phyloP scores from a whole-genome alignment of 2,888 invertebrate species.

The Aleiodes testaceus region DNA sequence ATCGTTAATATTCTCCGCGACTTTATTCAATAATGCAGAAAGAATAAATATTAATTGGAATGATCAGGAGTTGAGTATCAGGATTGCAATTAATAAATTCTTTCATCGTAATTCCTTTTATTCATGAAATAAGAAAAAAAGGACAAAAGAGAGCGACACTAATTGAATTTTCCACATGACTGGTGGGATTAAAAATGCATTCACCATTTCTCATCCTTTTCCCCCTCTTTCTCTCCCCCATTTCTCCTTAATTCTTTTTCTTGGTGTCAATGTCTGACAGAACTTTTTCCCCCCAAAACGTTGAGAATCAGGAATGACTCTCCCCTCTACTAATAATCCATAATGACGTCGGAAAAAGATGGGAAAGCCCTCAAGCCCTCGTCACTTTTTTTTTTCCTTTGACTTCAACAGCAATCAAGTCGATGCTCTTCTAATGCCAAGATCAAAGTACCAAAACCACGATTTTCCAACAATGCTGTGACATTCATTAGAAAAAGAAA shows the following conservation, averaged over 20 bases:
- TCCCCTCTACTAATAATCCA: too few species aligned
- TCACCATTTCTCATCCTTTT: conserved; percentile 5
- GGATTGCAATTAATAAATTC: conserved; percentile 20
- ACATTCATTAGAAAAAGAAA: background rate
- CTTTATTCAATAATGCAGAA: background rate
- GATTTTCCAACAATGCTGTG: background rate
- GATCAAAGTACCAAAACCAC: background rate
- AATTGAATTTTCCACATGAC: conserved; percentile 31
- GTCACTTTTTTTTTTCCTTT: conserved; percentile 6
- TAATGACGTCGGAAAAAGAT: too few species aligned
- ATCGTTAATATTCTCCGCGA: background rate
- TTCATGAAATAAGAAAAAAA: background rate
- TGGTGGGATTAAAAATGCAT: conserved; percentile 21
- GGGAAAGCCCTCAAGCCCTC: background rate
- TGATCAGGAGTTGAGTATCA: conserved; percentile 1
- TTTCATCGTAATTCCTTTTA: conserved; percentile 12
- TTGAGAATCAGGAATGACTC: too few species aligned
- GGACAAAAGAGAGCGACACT: background rate
- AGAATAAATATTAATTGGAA: background rate
- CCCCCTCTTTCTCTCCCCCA: background rate
- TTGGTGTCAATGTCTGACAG: background rate
- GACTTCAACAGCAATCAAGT: conserved; percentile 8
- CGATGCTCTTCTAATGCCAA: conserved; percentile 4
- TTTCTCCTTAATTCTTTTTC: background rate
- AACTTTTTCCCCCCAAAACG: too few species aligned